These are phyloP conservation scores for Dromas ardeola DNA, from an alignment of 2,113 vertebrate species.

Conservation along the genomic window DNA sequence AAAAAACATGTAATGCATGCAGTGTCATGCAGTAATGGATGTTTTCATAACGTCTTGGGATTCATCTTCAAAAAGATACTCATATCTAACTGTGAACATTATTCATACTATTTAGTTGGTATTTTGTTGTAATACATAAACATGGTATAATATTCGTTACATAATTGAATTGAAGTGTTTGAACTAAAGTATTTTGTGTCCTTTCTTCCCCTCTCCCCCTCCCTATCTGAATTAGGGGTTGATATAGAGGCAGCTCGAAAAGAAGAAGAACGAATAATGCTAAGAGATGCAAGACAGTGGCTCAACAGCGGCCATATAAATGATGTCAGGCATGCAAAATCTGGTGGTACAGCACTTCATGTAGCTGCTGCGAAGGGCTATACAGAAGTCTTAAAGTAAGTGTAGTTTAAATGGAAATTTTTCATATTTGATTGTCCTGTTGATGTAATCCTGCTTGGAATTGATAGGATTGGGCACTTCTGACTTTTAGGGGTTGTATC, in stretches of 20 bases:
- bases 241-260: constrained; percentile 97
- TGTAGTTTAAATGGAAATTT: neutral
- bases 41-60: neutral
- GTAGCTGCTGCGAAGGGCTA: constrained; percentile 98
- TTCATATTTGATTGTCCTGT: neutral
- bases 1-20: neutral
- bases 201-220: neutral
- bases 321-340: constrained; percentile 92
- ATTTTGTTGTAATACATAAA: neutral
- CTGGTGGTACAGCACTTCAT: constrained; percentile 95
- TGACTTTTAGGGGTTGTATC: neutral
- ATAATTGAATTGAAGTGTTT: neutral
- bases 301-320: constrained; percentile 96
- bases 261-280: constrained; percentile 96
- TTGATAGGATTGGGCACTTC: neutral
- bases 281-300: constrained; percentile 96
- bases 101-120: neutral
- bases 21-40: neutral
- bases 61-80: neutral
- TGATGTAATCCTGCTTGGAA: neutral
- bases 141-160: neutral
- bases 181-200: neutral
- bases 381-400: constrained; percentile 99
- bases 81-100: neutral
- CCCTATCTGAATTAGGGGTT: constrained; percentile 78